Base-by-base conservation (phyloP, 2,888 invertebrate genomes). In the Pseudoips prasinana region DNA sequence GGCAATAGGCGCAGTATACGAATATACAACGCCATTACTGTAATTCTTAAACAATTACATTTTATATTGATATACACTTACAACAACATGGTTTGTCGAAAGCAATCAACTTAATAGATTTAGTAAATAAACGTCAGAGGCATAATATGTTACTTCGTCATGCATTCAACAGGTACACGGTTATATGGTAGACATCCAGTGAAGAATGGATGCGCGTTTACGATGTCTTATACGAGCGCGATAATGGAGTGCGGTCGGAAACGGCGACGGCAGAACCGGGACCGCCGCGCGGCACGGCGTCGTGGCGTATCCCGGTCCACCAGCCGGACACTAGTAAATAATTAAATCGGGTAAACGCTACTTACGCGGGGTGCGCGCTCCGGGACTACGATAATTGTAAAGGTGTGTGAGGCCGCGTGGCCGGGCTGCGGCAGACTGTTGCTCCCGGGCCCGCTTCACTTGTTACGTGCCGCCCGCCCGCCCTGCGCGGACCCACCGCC, bases 341-440 rank as follows among this genome's bases (percentile, higher is more conserved):
- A 73, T 65, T 66, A 66, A 63, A 62, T 63, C 58, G 58, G 64
- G 58, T 60, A 74, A 71, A 70, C 58, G 68, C 64, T 81, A 84
- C 85, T 84, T 79, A 84, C 83, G 83, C 74, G 75, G 55, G 63
- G 52, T 63, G 59, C 67, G 61, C 64, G 68, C 50, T 68, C 65
- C 61, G 61, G 57, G 58, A 53, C 59, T 67, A 56, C 71, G 68
- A 70, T 67, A 73, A 74, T 75, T 66, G 66, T 68, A 63, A 69
- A 64, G 64, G 62, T 62, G 70, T 68, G 81, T 83, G 76, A 64
- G 65, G 70, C 81, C 87, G 85, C 85, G 85, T 81, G 83, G 83
- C 86, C 85, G 87, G 78, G 86, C 86, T 77, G 76, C 85, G 86
- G 87, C 87, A 88, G 86, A 88, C 87, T 88, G 87, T 88, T 88